A percentile compares a stretch with the other conserved stretches of the same genome.
phyloP scores from a whole-genome alignment of 2,888 invertebrate species.

The Metacarcinus magister region DNA sequence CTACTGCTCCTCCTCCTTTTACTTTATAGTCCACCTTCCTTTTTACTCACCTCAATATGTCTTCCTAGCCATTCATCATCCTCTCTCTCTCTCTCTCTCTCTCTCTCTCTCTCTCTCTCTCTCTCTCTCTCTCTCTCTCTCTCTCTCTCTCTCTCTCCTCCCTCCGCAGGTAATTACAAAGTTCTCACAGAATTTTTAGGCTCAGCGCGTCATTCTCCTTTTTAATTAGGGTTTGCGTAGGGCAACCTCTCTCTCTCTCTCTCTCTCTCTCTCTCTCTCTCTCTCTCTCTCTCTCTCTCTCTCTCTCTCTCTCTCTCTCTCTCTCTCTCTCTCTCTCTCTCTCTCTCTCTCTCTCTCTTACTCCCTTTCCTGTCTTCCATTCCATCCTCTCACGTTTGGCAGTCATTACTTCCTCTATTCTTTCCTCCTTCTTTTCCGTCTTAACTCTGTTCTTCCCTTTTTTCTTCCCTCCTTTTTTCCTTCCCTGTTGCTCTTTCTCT shows the following conservation, averaged over 20 bases:
- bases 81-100: not conserved
- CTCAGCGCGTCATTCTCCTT: too few relatives aligned
- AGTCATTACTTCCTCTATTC: not conserved
- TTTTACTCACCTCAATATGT: not conserved
- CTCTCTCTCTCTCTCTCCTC: too few relatives aligned
- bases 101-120: not conserved
- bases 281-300: not conserved
- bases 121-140: too few relatives aligned
- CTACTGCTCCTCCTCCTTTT: not conserved
- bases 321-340: too few relatives aligned
- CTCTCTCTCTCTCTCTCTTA: not conserved
- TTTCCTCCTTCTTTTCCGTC: not conserved
- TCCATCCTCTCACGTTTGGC: slow-evolving; percentile 46
- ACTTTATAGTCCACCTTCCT: not conserved
- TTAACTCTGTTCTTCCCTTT: not conserved
- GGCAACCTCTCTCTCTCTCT: not conserved
- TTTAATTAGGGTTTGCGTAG: not conserved
- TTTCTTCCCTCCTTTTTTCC: not conserved
- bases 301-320: not conserved
- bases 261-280: slow-evolving; percentile 42
- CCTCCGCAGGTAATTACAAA: too few relatives aligned
- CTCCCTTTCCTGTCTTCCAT: not conserved
- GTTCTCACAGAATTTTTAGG: too few relatives aligned
- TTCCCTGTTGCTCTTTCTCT: not conserved
- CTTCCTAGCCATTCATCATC: not conserved